Percentiles rank a stretch among this genome's conserved stretches.
phyloP scores from a whole-genome alignment of 2,797 vertebrate species.

The Eupleurogrammus muticus region DNA sequence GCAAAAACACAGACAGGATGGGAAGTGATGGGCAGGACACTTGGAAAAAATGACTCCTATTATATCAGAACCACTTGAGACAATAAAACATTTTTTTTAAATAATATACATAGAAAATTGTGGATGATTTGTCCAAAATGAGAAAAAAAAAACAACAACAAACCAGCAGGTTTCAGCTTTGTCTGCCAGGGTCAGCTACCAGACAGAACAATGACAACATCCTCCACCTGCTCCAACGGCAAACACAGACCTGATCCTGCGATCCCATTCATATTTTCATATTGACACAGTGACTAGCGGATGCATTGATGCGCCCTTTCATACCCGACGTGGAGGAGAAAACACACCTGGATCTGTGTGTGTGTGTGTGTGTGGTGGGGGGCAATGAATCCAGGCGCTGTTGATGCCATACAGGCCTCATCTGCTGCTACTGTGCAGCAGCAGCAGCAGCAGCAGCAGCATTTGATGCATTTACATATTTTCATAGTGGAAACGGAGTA shows the following conservation, averaged over 20 bases:
- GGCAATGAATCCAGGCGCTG: conserved; percentile 10
- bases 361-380: neutral
- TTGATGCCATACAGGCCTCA: conserved; percentile 36
- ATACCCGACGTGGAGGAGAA: neutral
- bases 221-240: conserved; percentile 2
- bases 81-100: neutral
- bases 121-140: neutral
- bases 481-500: too few relatives aligned
- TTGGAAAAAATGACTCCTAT: conserved; percentile 40
- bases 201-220: conserved; percentile 25
- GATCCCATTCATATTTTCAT: conserved; percentile 4
- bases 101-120: neutral
- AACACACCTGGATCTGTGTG: conserved; percentile 16
- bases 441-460: neutral
- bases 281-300: conserved; percentile 22
- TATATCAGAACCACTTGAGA: neutral
- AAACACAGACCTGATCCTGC: neutral
- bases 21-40: conserved; percentile 63
- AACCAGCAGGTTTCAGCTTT: neutral
- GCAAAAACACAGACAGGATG: conserved; percentile 70
- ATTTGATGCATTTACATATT: too few relatives aligned
- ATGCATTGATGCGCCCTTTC: neutral
- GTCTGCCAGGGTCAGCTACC: neutral
- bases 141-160: conserved; percentile 4
- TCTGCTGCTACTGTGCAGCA: conserved; percentile 7